A percentile compares a stretch with the other conserved stretches of the same genome.
Conservation (phyloP, 2,888 invertebrate genomes). For the Homarus gammarus region DNA sequence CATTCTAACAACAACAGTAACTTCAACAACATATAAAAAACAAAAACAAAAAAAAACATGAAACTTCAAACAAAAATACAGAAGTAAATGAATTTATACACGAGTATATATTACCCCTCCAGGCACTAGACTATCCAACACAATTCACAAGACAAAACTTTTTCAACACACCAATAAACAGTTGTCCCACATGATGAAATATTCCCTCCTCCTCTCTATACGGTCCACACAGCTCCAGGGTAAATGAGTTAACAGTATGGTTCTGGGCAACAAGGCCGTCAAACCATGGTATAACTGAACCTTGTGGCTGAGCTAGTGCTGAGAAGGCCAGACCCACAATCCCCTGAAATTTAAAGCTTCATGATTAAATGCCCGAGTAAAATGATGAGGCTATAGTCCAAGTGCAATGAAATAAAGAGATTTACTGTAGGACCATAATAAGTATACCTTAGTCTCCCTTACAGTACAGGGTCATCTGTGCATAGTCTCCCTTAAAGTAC, state of each 20-base stretch:
- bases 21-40: too few relatives aligned
- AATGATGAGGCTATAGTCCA: too few relatives aligned
- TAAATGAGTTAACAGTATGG: slow-evolving; percentile 81
- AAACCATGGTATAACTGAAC: slow-evolving; percentile 79
- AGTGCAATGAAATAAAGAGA: not conserved
- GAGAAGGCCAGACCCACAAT: slow-evolving; percentile 83
- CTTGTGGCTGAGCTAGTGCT: slow-evolving; percentile 80
- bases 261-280: slow-evolving; percentile 78
- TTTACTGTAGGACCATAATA: not conserved
- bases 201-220: not conserved
- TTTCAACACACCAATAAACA: slow-evolving; percentile 39
- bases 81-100: too few relatives aligned
- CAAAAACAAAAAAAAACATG: too few relatives aligned
- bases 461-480: too few relatives aligned
- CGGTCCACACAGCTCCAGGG: slow-evolving; percentile 83
- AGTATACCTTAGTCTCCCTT: not conserved
- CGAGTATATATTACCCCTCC: not conserved
- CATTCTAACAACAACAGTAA: too few relatives aligned
- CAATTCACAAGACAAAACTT: too few relatives aligned
- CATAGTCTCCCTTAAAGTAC: too few relatives aligned
- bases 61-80: too few relatives aligned
- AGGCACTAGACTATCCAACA: not conserved
- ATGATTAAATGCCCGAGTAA: too few relatives aligned
- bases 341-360: slow-evolving; percentile 79
- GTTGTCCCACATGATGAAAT: slow-evolving; percentile 25